Conservation (phyloP, 1,140 invertebrate genomes). For the Steinernema khuongi region DNA sequence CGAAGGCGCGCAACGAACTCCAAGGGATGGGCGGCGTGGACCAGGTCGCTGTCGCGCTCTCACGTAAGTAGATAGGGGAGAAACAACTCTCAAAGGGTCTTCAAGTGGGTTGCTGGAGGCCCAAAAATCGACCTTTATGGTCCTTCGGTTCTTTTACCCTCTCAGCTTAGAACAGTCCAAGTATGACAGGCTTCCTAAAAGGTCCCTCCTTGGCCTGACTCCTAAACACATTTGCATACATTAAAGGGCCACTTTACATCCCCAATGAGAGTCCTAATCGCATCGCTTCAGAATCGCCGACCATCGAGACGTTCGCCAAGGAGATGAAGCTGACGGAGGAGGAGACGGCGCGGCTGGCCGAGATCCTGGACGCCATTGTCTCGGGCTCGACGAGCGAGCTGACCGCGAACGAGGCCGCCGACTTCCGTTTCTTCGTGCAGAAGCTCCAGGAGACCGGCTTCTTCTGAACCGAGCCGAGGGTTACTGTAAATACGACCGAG, state of each 20-base stretch:
- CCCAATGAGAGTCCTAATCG: slow-evolving; percentile 34
- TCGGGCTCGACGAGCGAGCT: slow-evolving; percentile 87
- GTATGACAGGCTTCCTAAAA: too few species aligned
- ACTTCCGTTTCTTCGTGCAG: slow-evolving; percentile 92
- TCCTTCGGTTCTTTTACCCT: slow-evolving; percentile 22
- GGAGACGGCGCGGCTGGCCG: slow-evolving; percentile 82
- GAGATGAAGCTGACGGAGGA: slow-evolving; percentile 77
- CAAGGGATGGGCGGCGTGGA: slow-evolving; percentile 83
- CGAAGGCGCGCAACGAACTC: slow-evolving; percentile 81
- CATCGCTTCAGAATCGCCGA: slow-evolving; percentile 77
- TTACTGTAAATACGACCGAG: slow-evolving; percentile 5
- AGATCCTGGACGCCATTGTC: slow-evolving; percentile 90
- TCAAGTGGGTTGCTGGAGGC: too few species aligned
- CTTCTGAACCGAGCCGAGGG: slow-evolving; percentile 61
- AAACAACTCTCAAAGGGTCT: too few species aligned
- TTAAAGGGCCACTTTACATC: background rate
- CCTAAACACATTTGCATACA: slow-evolving; percentile 17
- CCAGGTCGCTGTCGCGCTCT: slow-evolving; percentile 85
- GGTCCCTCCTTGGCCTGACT: too few species aligned
- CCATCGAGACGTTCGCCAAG: slow-evolving; percentile 84
- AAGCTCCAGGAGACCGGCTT: slow-evolving; percentile 92
- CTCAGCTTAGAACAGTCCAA: too few species aligned
- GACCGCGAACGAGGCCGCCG: slow-evolving; percentile 84
- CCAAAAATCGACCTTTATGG: slow-evolving; percentile 12
- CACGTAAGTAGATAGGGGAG: slow-evolving; percentile 75